Percentiles rank a stretch among this genome's conserved stretches.
These are phyloP conservation scores for Camptogramma bilineatum DNA, from an alignment of 2,888 invertebrate species.

Conservation along the genomic window DNA sequence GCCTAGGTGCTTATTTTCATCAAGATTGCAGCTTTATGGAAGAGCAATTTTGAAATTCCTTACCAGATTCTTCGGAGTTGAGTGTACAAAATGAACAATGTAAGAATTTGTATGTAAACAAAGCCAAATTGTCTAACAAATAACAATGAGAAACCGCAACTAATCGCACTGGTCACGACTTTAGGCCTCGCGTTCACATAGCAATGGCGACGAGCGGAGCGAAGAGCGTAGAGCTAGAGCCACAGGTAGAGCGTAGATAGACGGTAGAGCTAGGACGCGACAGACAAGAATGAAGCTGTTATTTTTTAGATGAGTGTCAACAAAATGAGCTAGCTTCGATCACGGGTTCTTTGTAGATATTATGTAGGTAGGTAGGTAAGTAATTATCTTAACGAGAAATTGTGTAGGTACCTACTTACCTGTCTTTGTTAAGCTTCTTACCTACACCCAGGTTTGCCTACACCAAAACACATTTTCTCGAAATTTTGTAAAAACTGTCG, in stretches of 20 bases:
- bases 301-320: no score
- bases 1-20: not conserved
- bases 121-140: conserved; percentile 45
- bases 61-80: conserved; percentile 9
- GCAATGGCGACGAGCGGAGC: conserved; percentile 16
- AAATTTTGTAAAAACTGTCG: no score
- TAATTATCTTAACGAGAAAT: no score
- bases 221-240: not conserved
- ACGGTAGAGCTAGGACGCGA: no score
- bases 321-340: no score
- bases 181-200: conserved; percentile 6
- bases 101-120: conserved; percentile 40
- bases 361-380: no score
- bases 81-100: conserved; percentile 11
- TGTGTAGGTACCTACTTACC: no score
- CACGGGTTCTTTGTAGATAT: no score
- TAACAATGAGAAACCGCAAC: conserved; percentile 48
- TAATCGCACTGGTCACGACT: conserved; percentile 46
- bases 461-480: no score
- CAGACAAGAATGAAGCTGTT: no score
- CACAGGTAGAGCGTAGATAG: not conserved
- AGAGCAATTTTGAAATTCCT: not conserved
- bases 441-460: no score
- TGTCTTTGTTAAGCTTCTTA: no score
- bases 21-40: not conserved